A percentile compares a stretch with the other conserved stretches of the same genome.
Conservation (phyloP, 92 coral and sea anemone genomes). For the Zoanthus solanderi region DNA sequence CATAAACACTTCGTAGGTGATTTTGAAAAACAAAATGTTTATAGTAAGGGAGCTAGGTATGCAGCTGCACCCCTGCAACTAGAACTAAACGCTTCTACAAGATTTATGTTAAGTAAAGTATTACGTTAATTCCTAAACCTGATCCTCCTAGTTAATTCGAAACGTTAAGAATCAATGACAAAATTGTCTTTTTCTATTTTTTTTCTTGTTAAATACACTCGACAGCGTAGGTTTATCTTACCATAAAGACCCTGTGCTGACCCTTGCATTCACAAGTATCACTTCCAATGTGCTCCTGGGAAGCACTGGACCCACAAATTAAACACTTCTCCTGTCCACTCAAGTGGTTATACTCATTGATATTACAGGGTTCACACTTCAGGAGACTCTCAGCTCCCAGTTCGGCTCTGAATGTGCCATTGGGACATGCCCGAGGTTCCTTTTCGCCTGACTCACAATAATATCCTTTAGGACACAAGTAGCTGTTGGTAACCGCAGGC, state of each 20-base stretch:
- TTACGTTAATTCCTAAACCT: too few relatives aligned
- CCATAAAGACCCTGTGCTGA: conserved; percentile 86
- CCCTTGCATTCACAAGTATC: conserved; percentile 89
- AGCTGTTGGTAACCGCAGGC: conserved; percentile 77
- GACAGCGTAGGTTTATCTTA: conserved; percentile 18
- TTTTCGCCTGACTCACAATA: conserved; percentile 86
- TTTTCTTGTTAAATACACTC: background rate
- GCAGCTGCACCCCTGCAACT: too few relatives aligned
- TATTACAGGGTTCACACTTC: conserved; percentile 78
- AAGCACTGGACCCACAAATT: conserved; percentile 81
- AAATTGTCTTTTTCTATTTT: background rate
- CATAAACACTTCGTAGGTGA: background rate
- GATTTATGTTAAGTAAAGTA: too few relatives aligned
- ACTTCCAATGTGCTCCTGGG: conserved; percentile 67
- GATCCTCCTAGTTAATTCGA: too few relatives aligned
- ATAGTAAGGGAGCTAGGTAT: too few relatives aligned
- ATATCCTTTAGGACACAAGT: conserved; percentile 89
- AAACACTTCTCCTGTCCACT: conserved; percentile 84
- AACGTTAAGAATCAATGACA: background rate
- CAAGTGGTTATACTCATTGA: conserved; percentile 76
- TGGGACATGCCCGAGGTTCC: conserved; percentile 75
- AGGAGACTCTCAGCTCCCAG: conserved; percentile 72
- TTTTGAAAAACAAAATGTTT: too few relatives aligned
- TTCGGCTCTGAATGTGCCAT: conserved; percentile 84
- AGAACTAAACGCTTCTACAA: too few relatives aligned